These are phyloP conservation scores for Schrankia costaestrigalis DNA, from an alignment of 2,888 invertebrate genomes.

Conservation along the genomic window DNA sequence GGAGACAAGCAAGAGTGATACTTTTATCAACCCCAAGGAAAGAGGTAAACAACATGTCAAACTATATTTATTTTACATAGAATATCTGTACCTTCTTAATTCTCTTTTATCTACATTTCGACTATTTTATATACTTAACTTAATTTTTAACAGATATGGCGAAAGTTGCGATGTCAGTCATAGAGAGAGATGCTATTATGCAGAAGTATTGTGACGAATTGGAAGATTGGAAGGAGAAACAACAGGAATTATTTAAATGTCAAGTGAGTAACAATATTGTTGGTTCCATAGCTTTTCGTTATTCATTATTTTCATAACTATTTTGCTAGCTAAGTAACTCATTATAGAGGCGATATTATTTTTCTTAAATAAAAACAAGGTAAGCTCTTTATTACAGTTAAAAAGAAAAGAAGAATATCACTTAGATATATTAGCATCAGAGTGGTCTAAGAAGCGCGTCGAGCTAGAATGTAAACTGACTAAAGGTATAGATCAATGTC, in stretches of 20 bases:
- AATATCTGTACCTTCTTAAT: no score
- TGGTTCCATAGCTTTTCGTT: no score
- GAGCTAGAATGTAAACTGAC: constrained; percentile 80
- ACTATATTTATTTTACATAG: background rate
- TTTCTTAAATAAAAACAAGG: no score
- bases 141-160: constrained; percentile 40
- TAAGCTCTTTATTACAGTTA: constrained; percentile 54
- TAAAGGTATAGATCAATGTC: constrained; percentile 82
- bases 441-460: constrained; percentile 78
- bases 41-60: constrained; percentile 35
- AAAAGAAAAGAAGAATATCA: constrained; percentile 81
- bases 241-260: constrained; percentile 82
- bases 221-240: constrained; percentile 86
- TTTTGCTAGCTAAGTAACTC: no score
- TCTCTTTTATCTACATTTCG: no score
- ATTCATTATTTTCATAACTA: no score
- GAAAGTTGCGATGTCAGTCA: constrained; percentile 36
- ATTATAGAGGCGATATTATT: no score
- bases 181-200: constrained; percentile 58
- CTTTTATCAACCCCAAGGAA: constrained; percentile 38
- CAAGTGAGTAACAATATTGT: constrained; percentile 67
- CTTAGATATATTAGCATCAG: constrained; percentile 72
- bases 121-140: background rate
- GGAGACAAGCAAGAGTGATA: constrained; percentile 53
- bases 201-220: constrained; percentile 83